Conservation (phyloP, 2,113 vertebrate genomes). For the Muntiacus muntjak region DNA sequence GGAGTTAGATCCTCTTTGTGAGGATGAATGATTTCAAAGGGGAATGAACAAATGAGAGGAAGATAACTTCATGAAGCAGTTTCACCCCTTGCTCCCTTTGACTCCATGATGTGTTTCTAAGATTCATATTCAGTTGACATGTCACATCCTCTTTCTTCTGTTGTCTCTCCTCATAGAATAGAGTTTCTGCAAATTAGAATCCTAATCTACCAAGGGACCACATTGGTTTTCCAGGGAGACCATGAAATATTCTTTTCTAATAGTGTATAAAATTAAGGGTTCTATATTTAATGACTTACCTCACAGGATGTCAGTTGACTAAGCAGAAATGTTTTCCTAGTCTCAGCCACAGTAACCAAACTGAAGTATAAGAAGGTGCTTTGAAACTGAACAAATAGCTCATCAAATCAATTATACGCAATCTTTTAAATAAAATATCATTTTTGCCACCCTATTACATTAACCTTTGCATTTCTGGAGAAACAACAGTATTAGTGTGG, state of each 20-base stretch:
- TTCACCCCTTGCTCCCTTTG: background rate
- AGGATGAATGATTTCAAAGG: background rate
- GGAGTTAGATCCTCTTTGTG: background rate
- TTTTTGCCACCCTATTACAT: background rate
- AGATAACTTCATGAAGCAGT: background rate
- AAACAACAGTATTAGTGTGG: background rate
- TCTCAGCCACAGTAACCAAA: background rate
- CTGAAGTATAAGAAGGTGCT: background rate
- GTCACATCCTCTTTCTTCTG: background rate
- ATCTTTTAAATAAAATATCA: background rate
- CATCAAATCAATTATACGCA: background rate
- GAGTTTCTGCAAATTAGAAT: background rate
- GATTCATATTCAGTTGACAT: background rate
- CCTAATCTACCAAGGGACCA: background rate
- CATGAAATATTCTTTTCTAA: background rate
- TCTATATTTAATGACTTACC: background rate
- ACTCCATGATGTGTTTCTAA: background rate
- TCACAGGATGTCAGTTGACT: background rate
- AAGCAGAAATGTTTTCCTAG: background rate
- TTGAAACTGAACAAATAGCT: background rate
- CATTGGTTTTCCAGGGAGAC: background rate
- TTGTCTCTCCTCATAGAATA: background rate
- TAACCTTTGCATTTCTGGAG: background rate
- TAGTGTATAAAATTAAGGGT: background rate
- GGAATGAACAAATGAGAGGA: background rate